Conservation (phyloP, 1,140 invertebrate genomes). For the Brachionus sp. region DNA sequence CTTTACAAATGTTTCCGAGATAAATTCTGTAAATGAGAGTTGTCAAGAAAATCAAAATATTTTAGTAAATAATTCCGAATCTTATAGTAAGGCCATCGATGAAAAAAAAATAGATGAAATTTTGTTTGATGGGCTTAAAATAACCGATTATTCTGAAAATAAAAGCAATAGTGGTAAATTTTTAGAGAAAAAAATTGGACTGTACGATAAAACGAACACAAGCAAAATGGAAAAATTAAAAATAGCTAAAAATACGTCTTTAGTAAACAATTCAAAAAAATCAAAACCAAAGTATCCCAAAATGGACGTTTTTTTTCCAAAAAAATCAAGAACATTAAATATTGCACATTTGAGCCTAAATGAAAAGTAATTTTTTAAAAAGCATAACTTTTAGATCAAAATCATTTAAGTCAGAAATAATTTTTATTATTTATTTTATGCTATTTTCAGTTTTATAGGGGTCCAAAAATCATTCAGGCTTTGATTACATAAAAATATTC, state of each 20-base stretch:
- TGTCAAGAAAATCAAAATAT: neutral
- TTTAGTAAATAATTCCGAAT: neutral
- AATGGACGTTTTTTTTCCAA: neutral
- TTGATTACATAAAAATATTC: too few relatives aligned
- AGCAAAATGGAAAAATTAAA: neutral
- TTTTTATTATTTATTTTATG: neutral
- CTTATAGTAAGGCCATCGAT: neutral
- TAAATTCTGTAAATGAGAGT: neutral
- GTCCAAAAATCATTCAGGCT: too few relatives aligned
- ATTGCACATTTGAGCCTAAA: neutral
- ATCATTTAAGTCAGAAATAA: neutral
- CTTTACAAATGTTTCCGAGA: neutral
- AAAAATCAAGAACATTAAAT: neutral
- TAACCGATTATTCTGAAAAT: neutral
- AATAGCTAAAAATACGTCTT: neutral
- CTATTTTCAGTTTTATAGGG: neutral
- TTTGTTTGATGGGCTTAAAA: conserved; percentile 1
- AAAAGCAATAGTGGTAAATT: neutral
- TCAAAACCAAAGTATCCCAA: neutral
- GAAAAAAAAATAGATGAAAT: conserved; percentile 10
- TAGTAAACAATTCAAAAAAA: neutral
- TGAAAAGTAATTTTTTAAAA: conserved; percentile 22
- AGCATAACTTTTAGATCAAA: neutral
- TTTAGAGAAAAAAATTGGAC: neutral
- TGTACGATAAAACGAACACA: neutral